phyloP scores from a whole-genome alignment of 2,113 vertebrate genomes.

The Silurus asotus region DNA sequence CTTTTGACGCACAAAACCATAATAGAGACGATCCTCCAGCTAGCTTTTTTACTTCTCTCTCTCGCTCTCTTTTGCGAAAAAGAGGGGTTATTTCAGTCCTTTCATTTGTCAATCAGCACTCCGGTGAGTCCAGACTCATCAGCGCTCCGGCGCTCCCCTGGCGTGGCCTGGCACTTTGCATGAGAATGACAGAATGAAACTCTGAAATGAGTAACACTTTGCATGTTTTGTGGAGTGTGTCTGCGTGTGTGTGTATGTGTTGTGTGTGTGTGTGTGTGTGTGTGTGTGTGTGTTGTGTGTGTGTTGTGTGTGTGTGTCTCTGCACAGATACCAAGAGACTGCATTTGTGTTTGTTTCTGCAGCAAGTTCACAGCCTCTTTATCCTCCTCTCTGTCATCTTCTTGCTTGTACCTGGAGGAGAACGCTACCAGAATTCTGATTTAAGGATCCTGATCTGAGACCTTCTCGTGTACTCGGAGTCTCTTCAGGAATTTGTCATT shows the following conservation, averaged over 20 bases:
- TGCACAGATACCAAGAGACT: constrained; percentile 55
- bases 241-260: too few relatives aligned
- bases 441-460: too few relatives aligned
- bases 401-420: constrained; percentile 6
- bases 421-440: constrained; percentile 14
- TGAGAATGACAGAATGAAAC: constrained; percentile 66
- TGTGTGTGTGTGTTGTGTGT: constrained; percentile 39
- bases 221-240: constrained; percentile 51
- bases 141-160: constrained; percentile 59
- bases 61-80: constrained; percentile 34
- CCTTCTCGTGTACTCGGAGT: background rate
- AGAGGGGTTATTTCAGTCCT: constrained; percentile 67
- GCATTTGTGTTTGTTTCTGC: constrained; percentile 17
- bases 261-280: constrained; percentile 39
- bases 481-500: too few relatives aligned
- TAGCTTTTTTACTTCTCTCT: constrained; percentile 55
- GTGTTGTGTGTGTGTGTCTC: constrained; percentile 47
- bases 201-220: constrained; percentile 65
- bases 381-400: constrained; percentile 9
- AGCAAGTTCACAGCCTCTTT: background rate
- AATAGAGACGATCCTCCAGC: constrained; percentile 68
- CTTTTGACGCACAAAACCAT: constrained; percentile 66
- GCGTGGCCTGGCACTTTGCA: constrained; percentile 64
- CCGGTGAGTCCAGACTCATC: constrained; percentile 63
- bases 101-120: constrained; percentile 76